phyloP scores from a whole-genome alignment of 2,888 invertebrate genomes.

The Ochropacha duplaris region DNA sequence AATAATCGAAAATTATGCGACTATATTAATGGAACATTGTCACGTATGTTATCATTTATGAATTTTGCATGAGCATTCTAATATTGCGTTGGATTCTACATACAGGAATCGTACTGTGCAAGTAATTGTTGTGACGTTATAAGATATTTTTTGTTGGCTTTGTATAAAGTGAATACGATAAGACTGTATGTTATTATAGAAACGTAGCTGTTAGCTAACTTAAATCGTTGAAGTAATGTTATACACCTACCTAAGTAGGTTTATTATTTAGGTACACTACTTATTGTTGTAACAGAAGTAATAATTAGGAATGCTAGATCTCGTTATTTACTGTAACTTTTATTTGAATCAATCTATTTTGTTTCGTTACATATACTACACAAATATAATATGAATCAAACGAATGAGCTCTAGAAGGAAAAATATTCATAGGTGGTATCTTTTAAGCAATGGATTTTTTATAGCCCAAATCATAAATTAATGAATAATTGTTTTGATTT shows the following conservation, averaged over 20 bases:
- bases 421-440: neutral
- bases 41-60: neutral
- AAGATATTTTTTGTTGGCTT: constrained; percentile 45
- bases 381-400: neutral
- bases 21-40: neutral
- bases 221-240: constrained; percentile 15
- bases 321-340: constrained; percentile 60
- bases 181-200: constrained; percentile 68
- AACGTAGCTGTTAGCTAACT: constrained; percentile 38
- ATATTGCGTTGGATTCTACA: neutral
- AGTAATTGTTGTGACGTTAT: neutral
- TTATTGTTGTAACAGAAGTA: neutral
- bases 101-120: neutral
- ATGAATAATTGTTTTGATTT: no score
- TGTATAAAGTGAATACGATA: constrained; percentile 59
- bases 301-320: constrained; percentile 74
- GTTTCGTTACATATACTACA: neutral
- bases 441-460: neutral
- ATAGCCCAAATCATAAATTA: neutral
- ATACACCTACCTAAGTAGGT: no score
- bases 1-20: neutral
- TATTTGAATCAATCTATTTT: constrained; percentile 5
- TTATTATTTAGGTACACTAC: neutral
- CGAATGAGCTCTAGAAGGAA: neutral
- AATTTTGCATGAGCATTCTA: neutral